Conservation (phyloP, 2,113 vertebrate genomes). For the Hippocampus mohnikei region DNA sequence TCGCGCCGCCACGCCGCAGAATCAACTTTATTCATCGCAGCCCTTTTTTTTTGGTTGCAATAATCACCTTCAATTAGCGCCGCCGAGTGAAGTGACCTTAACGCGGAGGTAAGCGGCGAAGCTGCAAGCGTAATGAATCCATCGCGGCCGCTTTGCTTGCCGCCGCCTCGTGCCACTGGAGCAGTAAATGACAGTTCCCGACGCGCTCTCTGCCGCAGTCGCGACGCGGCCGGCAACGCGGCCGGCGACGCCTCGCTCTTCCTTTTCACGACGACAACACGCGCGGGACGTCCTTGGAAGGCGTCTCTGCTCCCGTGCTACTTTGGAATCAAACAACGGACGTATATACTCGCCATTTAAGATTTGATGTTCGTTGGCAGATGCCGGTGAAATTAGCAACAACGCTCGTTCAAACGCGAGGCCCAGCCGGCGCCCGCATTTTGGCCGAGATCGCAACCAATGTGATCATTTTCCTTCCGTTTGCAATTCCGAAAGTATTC, state of each 20-base stretch:
- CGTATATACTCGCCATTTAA: too few relatives aligned
- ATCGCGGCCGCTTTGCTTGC: conserved; percentile 25
- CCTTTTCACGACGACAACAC: background rate
- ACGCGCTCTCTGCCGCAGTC: background rate
- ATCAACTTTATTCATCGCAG: background rate
- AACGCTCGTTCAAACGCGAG: too few relatives aligned
- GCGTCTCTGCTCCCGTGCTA: background rate
- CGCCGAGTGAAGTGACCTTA: conserved; percentile 4
- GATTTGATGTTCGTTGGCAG: background rate
- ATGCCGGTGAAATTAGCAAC: background rate
- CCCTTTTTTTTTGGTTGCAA: background rate
- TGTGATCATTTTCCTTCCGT: too few relatives aligned
- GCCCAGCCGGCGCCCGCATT: too few relatives aligned
- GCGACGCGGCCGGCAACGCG: background rate
- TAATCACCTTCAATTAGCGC: conserved; percentile 22
- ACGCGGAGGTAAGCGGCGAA: background rate
- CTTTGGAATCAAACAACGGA: background rate
- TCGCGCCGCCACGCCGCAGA: background rate
- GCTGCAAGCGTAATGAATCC: conserved; percentile 19
- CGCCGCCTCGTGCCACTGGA: background rate
- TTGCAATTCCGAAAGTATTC: too few relatives aligned
- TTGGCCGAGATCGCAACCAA: too few relatives aligned
- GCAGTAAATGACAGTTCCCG: conserved; percentile 30
- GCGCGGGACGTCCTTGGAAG: background rate
- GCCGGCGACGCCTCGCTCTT: background rate